Evolutionary conservation across 2,113 vertebrate genomes (phyloP).

Genomic region (Hepsetus odoe): DNA sequence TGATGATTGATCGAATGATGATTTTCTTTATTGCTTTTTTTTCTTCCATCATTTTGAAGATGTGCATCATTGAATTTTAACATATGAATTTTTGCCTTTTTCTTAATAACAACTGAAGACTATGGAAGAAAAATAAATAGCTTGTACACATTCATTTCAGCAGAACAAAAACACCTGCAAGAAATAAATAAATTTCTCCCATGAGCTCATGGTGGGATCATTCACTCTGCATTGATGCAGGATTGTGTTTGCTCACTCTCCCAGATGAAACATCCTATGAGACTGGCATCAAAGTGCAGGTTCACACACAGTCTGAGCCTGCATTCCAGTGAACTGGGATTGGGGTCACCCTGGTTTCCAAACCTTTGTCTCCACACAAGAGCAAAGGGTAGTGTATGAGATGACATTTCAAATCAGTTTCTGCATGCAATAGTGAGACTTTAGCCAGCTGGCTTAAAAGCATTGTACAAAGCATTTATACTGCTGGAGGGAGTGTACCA

Average conservation of each 20-base stretch:
- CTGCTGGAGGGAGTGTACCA: background rate
- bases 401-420: background rate
- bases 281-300: slow-evolving; percentile 82
- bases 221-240: background rate
- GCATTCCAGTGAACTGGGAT: slow-evolving; percentile 81
- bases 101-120: too few relatives aligned
- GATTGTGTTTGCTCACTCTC: slow-evolving; percentile 1
- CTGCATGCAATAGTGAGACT: background rate
- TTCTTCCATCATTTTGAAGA: background rate
- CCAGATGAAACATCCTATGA: slow-evolving; percentile 87
- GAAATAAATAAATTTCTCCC: background rate
- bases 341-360: slow-evolving; percentile 82
- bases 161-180: too few relatives aligned
- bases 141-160: too few relatives aligned
- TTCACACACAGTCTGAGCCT: slow-evolving; percentile 80
- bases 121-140: too few relatives aligned
- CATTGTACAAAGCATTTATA: background rate
- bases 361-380: slow-evolving; percentile 81
- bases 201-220: background rate
- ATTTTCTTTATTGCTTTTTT: background rate
- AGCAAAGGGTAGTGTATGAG: background rate
- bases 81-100: too few relatives aligned
- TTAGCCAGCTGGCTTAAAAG: background rate
- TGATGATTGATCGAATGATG: background rate
- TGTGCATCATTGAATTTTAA: background rate